A percentile compares a stretch with the other conserved stretches of the same genome.
Evolutionary conservation across 2,888 invertebrate genomes (phyloP).

Genomic region (Euclidia mi): DNA sequence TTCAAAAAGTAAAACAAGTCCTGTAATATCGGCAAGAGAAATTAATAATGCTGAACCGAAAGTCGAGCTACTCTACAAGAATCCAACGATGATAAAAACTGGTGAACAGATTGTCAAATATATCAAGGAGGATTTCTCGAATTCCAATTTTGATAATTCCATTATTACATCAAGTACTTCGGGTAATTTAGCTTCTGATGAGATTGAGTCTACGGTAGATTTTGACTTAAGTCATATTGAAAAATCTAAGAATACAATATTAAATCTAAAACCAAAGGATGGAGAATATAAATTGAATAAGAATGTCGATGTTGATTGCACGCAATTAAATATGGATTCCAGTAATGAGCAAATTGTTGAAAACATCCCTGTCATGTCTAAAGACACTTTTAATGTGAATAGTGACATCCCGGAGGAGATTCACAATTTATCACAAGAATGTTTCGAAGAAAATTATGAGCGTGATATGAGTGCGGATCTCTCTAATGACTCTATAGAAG

Average conservation of each 20-base stretch:
- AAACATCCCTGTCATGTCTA: conserved; percentile 2
- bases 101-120: conserved; percentile 62
- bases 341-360: not conserved
- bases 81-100: conserved; percentile 73
- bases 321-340: not conserved
- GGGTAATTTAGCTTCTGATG: conserved; percentile 49
- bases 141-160: conserved; percentile 50
- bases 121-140: conserved; percentile 54
- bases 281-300: conserved; percentile 19
- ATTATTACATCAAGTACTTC: conserved; percentile 51
- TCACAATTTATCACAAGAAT: conserved; percentile 67
- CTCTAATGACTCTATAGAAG: conserved; percentile 69
- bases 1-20: conserved; percentile 34
- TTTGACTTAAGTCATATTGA: conserved; percentile 35
- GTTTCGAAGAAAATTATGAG: conserved; percentile 73
- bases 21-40: conserved; percentile 35
- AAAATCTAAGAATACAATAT: conserved; percentile 23
- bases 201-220: conserved; percentile 43
- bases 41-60: conserved; percentile 57
- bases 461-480: conserved; percentile 70
- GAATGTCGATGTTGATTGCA: not conserved
- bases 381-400: not conserved
- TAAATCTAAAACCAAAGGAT: conserved; percentile 13
- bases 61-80: conserved; percentile 80
- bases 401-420: conserved; percentile 55